Conservation (phyloP, 2,113 vertebrate genomes). For the Pelmatolapia mariae region DNA sequence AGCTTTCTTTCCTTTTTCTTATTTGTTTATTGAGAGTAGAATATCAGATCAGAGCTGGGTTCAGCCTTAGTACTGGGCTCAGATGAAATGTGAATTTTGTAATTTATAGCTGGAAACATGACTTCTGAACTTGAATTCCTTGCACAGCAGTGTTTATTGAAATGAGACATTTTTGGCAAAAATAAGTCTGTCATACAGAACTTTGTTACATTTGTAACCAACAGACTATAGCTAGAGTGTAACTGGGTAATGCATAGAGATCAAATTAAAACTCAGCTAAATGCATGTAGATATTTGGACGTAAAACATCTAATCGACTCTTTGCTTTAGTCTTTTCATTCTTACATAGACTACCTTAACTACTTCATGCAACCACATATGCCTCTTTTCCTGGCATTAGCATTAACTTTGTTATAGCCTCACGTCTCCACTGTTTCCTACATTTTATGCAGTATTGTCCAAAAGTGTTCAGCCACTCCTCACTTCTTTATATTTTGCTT, state of each 20-base stretch:
- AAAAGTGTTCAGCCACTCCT: neutral
- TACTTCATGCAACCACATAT: neutral
- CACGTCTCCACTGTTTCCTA: neutral
- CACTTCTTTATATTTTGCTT: neutral
- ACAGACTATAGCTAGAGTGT: neutral
- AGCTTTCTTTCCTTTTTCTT: neutral
- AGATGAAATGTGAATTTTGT: constrained; percentile 13
- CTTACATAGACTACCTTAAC: neutral
- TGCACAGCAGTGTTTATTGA: neutral
- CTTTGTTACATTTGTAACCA: neutral
- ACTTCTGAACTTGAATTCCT: neutral
- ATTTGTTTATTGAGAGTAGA: neutral
- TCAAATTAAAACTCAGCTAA: neutral
- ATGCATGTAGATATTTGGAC: neutral
- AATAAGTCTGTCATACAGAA: neutral
- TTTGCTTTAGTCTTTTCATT: neutral
- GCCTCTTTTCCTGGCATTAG: neutral
- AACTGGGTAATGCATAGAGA: neutral
- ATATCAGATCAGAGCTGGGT: neutral
- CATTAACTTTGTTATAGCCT: neutral
- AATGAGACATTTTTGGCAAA: neutral
- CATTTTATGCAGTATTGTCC: neutral
- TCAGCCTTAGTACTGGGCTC: neutral
- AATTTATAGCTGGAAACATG: neutral
- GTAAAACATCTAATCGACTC: neutral